Evolutionary conservation across 2,113 vertebrate genomes (phyloP).

Genomic region (Rynchops niger): DNA sequence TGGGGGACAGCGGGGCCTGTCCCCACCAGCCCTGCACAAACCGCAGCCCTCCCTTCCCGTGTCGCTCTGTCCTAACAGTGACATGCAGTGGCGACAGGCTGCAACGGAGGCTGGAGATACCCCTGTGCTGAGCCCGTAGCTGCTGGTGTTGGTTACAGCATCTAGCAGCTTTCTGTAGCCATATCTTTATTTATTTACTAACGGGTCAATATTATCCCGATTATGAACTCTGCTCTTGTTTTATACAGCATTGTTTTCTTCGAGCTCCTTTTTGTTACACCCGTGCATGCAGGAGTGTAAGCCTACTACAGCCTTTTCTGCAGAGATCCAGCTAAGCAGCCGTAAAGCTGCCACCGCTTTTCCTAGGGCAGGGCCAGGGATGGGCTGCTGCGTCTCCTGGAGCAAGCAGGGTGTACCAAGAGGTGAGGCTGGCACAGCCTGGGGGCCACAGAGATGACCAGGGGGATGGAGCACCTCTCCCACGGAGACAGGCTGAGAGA

Average conservation of each 20-base stretch:
- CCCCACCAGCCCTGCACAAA: background rate
- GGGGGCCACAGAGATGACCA: background rate
- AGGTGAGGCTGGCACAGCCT: background rate
- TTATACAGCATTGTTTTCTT: background rate
- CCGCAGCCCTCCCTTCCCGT: too few species aligned
- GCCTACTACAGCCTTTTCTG: accelerated
- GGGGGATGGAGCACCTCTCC: background rate
- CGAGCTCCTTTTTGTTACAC: accelerated
- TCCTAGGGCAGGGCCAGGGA: accelerated
- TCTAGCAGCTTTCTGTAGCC: background rate
- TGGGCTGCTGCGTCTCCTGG: accelerated
- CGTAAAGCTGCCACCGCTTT: accelerated
- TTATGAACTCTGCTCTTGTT: background rate
- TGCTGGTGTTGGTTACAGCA: background rate
- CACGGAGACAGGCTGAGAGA: background rate
- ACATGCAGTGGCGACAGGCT: slow-evolving; percentile 31
- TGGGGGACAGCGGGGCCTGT: accelerated
- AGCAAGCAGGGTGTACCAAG: accelerated
- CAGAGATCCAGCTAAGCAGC: accelerated
- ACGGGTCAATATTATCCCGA: accelerated
- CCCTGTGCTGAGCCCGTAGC: accelerated
- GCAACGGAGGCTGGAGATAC: background rate
- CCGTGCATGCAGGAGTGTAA: accelerated
- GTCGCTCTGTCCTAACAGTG: slow-evolving; percentile 31
- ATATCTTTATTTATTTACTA: accelerated